Evolutionary conservation across 2,797 vertebrate genomes (phyloP), one percentile per base, ranked within the genome.

Genomic region (Anabas testudineus): DNA sequence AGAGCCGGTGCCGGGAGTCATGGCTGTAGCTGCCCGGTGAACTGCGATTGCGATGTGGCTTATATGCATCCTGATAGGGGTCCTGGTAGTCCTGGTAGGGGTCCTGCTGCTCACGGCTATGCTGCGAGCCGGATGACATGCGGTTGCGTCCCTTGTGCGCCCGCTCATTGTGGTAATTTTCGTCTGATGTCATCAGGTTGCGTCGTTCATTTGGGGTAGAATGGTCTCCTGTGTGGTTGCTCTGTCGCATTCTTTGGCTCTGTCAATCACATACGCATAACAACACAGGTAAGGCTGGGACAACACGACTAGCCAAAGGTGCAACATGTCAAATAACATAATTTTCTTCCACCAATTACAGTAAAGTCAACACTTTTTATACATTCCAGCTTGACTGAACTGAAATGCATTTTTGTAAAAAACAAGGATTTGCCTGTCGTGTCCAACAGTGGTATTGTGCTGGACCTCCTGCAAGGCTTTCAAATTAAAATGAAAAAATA

Each of bases 61-160:
- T 97, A 93, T 98, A 99, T 81, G 96, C 93, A 94, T 99, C 98
- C 96, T 97, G 97, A 94, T 97, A 98, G 10, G 96, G 95, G 91
- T 99, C 97, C 77, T 97, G 94, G 91, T 96, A 97, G 80, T 93
- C 93, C 88, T 94, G 93, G 69, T 98, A 98, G 86, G 96, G 96
- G 87, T 98, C 97, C 91, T 96, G 95, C 46, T 95, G 96, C 80
- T 96, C 95, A 74, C 96, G 94, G 93, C 96, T 95, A 46, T 97
- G 96, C 91, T 97, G 96, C 14, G 96, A 96, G 88, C 95, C 95
- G 45, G 96, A 95, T 57, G 97, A 97, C 94, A 96, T 93, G 87
- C 97, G 97, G 91, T 96, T 97, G 58, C 95, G 95, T 92, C 96
- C 97, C 93, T 97, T 98, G 86, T 97, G 96, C 70, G 96, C 96